These are phyloP conservation scores for Hydrotaea diabolus DNA, from an alignment of 2,888 invertebrate species.

Conservation along the genomic window DNA sequence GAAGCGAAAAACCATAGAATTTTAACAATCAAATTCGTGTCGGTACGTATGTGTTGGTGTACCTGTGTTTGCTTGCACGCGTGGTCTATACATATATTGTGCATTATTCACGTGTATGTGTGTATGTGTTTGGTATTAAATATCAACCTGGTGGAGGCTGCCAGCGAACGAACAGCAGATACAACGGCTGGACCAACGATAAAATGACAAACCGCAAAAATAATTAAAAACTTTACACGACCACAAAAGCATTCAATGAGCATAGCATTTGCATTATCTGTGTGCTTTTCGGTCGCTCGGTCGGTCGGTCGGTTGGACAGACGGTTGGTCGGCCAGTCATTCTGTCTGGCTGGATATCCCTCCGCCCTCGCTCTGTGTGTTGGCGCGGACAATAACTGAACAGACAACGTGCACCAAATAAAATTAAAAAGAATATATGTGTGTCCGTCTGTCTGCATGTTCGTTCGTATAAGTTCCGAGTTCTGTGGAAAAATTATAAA, in stretches of 20 bases:
- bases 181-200: slow-evolving; percentile 28
- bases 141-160: slow-evolving; percentile 24
- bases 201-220: slow-evolving; percentile 65
- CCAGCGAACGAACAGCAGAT: background rate
- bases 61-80: background rate
- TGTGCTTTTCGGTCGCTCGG: background rate
- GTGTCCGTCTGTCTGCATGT: slow-evolving; percentile 10
- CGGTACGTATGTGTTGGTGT: background rate
- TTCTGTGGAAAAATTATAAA: slow-evolving; percentile 24
- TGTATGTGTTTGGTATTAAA: slow-evolving; percentile 17
- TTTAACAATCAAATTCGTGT: background rate
- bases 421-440: slow-evolving; percentile 42
- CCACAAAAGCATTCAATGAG: slow-evolving; percentile 60
- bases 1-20: slow-evolving; percentile 23
- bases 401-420: slow-evolving; percentile 52
- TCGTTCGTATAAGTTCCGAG: background rate
- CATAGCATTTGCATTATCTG: slow-evolving; percentile 43
- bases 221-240: slow-evolving; percentile 64
- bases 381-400: slow-evolving; percentile 17
- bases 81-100: too few relatives aligned
- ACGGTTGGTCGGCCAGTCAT: too few relatives aligned
- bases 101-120: background rate
- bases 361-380: background rate
- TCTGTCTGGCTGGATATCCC: too few relatives aligned
- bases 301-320: background rate